Evolutionary conservation across 1,140 invertebrate genomes (phyloP).

Genomic region (Hermatobates lingyangjiaoensis): DNA sequence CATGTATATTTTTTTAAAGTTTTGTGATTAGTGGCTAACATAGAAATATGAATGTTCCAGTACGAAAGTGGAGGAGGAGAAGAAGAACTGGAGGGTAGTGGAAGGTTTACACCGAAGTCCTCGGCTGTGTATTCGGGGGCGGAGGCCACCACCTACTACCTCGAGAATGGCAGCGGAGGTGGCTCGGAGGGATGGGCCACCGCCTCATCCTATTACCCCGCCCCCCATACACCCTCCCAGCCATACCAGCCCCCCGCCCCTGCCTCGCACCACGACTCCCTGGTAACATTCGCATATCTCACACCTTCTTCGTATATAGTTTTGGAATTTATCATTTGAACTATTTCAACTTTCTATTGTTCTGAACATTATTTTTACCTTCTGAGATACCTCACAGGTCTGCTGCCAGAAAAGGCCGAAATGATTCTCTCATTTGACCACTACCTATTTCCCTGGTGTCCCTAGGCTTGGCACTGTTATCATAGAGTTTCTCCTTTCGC

Average conservation of each 20-base stretch:
- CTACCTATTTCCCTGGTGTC: no score
- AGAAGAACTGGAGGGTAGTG: background rate
- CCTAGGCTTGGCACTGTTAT: no score
- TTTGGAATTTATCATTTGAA: background rate
- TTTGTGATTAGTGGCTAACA: no score
- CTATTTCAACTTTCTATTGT: no score
- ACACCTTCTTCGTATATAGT: background rate
- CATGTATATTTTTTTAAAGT: no score
- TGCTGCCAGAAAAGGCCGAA: no score
- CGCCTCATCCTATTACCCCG: background rate
- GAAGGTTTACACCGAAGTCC: background rate
- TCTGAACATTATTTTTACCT: no score
- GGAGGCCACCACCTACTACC: background rate
- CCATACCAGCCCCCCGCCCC: constrained; percentile 11
- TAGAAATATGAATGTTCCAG: no score
- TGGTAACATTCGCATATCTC: constrained; percentile 9
- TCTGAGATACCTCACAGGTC: no score
- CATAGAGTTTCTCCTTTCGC: no score
- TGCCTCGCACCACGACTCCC: constrained; percentile 8
- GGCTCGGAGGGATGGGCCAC: background rate
- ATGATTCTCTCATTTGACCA: no score
- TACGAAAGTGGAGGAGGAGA: background rate
- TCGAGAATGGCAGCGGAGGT: constrained; percentile 4
- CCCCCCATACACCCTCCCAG: constrained; percentile 18
- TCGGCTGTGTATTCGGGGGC: background rate